Base-by-base conservation (phyloP, 37 sponge, comb jelly and placozoan species). In the Eunapius fragilis region DNA sequence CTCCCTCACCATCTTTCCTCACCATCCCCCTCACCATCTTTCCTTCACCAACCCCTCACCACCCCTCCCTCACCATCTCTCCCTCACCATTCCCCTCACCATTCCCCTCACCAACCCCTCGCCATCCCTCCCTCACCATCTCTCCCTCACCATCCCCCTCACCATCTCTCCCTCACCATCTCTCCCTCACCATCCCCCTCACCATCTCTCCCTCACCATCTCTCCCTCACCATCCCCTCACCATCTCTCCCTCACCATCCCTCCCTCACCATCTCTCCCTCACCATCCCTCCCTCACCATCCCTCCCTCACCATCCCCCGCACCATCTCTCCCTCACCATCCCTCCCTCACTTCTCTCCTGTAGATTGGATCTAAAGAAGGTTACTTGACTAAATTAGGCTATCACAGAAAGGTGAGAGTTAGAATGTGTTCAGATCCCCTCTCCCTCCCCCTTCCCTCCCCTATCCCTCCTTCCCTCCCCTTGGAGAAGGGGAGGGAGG, bases 341-440 rank as follows among this genome's bases (percentile, higher is more conserved):
- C 68, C 69, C 81, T 68, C 81, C 69, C 70, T 26, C 14, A 25
- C 50, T 67, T 79, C 79, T 26, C 28, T 25, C 50, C n/a, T 13
- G 3, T 67, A 91, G 91, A 91, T 91, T 82, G 87, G 87, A 0
- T 93, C 93, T 27, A 93, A 93, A 70, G 90, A 89, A 75, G 93
- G 93, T 35, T 93, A 93, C 81, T 79, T 93, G 19, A 89, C 89
- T 38, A 93, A 93, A 73, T 69, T 93, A 31, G 93, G 93, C 10
- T 49, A 58, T 26, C 86, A 82, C 36, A 82, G 93, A 78, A 91
- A 85, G 74, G 83, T 87, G 37, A 74, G 69, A 32, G 45, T n/a
- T n/a, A n/a, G n/a, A n/a, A n/a, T n/a, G n/a, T n/a, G n/a, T n/a
- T n/a, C n/a, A n/a, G n/a, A n/a, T n/a, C 41, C 41, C 41, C 6